Evolutionary conservation across 1,140 invertebrate species (phyloP), one percentile per base, ranked within the genome.

Genomic region (Eubasilissa regina): DNA sequence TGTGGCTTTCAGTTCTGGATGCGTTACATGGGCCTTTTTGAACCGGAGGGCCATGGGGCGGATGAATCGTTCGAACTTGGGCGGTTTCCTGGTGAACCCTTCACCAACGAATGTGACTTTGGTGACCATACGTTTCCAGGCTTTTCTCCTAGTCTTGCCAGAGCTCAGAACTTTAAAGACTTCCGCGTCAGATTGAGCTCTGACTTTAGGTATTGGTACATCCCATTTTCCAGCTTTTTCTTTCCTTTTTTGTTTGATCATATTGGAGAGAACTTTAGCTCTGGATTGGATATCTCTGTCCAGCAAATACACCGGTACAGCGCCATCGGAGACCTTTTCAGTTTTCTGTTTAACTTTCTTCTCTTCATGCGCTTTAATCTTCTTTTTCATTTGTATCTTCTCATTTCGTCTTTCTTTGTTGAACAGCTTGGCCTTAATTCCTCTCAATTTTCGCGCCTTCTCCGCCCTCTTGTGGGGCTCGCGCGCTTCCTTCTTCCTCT

Each of bases 221-320:
- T 99, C 97, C 98, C 98, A 99, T 92, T 99, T 99, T 0, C 98
- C 99, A 76, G 97, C 98, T 86, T 99, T 99, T 88, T 99, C 98
- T 89, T 99, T 99, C 1, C 99, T 92, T 88, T 99, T 99, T 87
- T 99, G 98, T 90, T 99, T 99, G 77, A 99, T 98, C 95, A 99
- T 99, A 86, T 99, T 99, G 0, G 98, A 99, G 0, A 99, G 89
- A 17, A 99, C 94, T 90, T 99, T 99, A 4, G 98, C 97, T 64
- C 95, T 91, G 4, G 93, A 94, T 83, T 99, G 96, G n/a, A 96
- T 93, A 89, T 99, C 96, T 89, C 99, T 93, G 90, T 99, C 99
- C 48, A 99, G 89, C 7, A 99, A 89, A 88, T 99, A 99, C 0
- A 97, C 96, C 0, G 99, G 98, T 11, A 99, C 86, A 0, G 98